These are phyloP conservation scores for Dipodomys spectabilis DNA, from an alignment of 2,113 vertebrate species.

Conservation along the genomic window DNA sequence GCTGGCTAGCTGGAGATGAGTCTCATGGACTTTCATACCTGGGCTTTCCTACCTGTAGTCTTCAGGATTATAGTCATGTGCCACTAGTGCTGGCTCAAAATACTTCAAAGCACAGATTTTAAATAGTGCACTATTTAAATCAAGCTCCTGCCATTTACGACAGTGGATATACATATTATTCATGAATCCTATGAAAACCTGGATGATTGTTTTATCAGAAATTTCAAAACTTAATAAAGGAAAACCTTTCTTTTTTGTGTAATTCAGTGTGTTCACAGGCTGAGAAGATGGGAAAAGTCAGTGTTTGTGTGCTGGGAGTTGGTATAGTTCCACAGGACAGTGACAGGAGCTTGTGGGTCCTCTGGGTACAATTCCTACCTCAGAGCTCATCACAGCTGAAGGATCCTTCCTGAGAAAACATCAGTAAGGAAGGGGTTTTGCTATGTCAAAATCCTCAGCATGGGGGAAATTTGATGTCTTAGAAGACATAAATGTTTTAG, in stretches of 20 bases:
- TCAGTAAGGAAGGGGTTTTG: neutral
- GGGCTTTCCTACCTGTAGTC: too few species aligned
- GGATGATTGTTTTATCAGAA: constrained; percentile 43
- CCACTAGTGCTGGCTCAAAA: too few species aligned
- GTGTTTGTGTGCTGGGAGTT: neutral
- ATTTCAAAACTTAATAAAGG: constrained; percentile 14
- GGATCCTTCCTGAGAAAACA: neutral
- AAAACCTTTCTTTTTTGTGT: neutral
- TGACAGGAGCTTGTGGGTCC: neutral
- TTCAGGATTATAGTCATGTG: too few species aligned
- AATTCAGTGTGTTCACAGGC: neutral
- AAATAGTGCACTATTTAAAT: neutral
- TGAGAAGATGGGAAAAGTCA: neutral
- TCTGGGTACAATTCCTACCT: neutral
- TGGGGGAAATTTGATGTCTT: too few species aligned
- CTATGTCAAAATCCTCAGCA: neutral
- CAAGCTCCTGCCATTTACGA: constrained; percentile 54
- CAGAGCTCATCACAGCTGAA: neutral
- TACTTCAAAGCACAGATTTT: too few species aligned
- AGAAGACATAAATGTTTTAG: neutral
- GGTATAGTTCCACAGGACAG: rapidly evolving
- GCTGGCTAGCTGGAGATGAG: too few species aligned
- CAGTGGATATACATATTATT: constrained; percentile 41
- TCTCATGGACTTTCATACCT: too few species aligned
- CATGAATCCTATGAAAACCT: constrained; percentile 38